These are phyloP conservation scores for Orbicella faveolata DNA, from an alignment of 64 coral and sea anemone genomes.

Conservation along the genomic window DNA sequence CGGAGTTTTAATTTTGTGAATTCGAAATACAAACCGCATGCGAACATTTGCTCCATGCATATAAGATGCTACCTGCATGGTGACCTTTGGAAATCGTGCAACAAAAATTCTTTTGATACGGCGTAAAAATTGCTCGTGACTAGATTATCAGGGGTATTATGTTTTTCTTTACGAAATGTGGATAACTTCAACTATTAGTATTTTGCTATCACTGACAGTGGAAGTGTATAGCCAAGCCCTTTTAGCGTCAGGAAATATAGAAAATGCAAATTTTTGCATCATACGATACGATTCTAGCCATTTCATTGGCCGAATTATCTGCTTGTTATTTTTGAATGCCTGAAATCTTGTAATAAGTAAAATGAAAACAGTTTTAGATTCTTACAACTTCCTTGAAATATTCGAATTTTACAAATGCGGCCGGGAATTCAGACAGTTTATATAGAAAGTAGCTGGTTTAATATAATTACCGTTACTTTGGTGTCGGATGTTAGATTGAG, in stretches of 20 bases:
- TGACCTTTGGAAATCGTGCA: neutral
- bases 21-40: neutral
- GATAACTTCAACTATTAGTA: neutral
- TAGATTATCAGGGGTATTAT: neutral
- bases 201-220: neutral
- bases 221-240: slow-evolving; percentile 9
- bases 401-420: too few relatives aligned
- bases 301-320: slow-evolving; percentile 12
- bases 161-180: neutral
- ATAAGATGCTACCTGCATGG: too few relatives aligned
- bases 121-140: neutral
- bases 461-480: too few relatives aligned
- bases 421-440: too few relatives aligned
- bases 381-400: neutral
- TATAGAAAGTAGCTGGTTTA: too few relatives aligned
- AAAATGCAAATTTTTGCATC: slow-evolving; percentile 30
- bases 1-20: neutral
- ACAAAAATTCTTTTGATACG: neutral
- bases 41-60: too few relatives aligned
- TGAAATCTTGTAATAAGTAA: neutral
- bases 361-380: neutral
- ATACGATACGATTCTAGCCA: slow-evolving; percentile 7
- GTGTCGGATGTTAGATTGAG: too few relatives aligned
- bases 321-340: neutral
- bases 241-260: neutral